Evolutionary conservation across 2,888 invertebrate genomes (phyloP).

Genomic region (Plebejus argus): DNA sequence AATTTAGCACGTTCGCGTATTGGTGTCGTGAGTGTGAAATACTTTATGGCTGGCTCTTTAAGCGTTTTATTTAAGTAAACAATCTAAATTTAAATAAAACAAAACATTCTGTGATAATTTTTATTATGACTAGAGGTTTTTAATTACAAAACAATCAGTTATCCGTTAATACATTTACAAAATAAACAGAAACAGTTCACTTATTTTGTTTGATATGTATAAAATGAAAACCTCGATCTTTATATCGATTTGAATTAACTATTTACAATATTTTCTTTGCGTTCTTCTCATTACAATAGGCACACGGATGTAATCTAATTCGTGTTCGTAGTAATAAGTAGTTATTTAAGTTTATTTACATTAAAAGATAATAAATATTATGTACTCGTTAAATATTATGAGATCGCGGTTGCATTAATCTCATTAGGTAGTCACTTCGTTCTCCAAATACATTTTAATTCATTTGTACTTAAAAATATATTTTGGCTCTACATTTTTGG

Average conservation of each 20-base stretch:
- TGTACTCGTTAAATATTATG: slow-evolving; percentile 49
- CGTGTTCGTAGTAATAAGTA: slow-evolving; percentile 48
- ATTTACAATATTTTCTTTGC: slow-evolving; percentile 45
- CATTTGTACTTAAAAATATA: slow-evolving; percentile 15
- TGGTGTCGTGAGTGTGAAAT: too few species aligned
- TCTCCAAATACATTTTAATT: neutral
- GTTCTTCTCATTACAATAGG: slow-evolving; percentile 58
- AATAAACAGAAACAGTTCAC: slow-evolving; percentile 64
- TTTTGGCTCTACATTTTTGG: slow-evolving; percentile 11
- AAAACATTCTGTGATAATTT: slow-evolving; percentile 69
- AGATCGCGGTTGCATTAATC: slow-evolving; percentile 54
- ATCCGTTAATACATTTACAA: slow-evolving; percentile 62
- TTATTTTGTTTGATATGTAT: slow-evolving; percentile 76
- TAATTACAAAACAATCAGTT: slow-evolving; percentile 82
- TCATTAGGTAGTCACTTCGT: slow-evolving; percentile 54
- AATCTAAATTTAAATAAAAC: slow-evolving; percentile 49
- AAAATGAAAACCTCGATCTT: slow-evolving; percentile 73
- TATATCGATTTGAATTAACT: slow-evolving; percentile 47
- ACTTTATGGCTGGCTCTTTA: too few species aligned
- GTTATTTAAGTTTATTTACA: slow-evolving; percentile 51
- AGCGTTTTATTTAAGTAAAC: too few species aligned
- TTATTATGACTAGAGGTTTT: slow-evolving; percentile 87
- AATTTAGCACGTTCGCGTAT: too few species aligned
- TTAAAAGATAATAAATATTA: slow-evolving; percentile 46
- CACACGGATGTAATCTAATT: slow-evolving; percentile 65